Conservation (phyloP, 2,888 invertebrate species). For the Amphipyra tragopoginis region DNA sequence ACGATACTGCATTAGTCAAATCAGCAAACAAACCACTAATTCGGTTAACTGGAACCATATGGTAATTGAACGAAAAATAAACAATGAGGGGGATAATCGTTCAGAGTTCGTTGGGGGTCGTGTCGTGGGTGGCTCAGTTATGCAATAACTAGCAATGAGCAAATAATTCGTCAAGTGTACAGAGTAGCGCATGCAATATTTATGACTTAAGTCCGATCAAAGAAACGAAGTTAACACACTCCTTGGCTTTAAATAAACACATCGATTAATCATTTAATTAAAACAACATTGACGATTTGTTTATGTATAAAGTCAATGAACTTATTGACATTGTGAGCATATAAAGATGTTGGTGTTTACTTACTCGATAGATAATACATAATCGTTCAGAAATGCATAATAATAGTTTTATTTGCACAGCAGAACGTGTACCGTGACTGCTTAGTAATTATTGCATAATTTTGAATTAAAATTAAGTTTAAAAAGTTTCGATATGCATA, state of each 20-base stretch:
- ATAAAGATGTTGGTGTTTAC: slow-evolving; percentile 51
- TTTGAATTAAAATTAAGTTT: slow-evolving; percentile 17
- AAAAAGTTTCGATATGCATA: slow-evolving; percentile 53
- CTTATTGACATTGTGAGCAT: slow-evolving; percentile 57
- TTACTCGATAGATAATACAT: slow-evolving; percentile 49
- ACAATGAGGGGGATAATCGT: slow-evolving; percentile 79
- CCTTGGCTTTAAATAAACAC: slow-evolving; percentile 34
- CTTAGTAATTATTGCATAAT: slow-evolving; percentile 28
- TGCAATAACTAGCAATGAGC: slow-evolving; percentile 83
- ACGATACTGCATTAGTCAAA: slow-evolving; percentile 64
- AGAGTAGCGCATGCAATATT: slow-evolving; percentile 31
- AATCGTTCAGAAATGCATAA: slow-evolving; percentile 48
- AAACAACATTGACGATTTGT: slow-evolving; percentile 50
- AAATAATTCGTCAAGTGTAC: slow-evolving; percentile 68
- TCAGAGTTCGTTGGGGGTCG: slow-evolving; percentile 77
- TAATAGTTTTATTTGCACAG: slow-evolving; percentile 52
- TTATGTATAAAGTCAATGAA: slow-evolving; percentile 55
- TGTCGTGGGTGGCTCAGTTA: slow-evolving; percentile 86
- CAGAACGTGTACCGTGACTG: slow-evolving; percentile 27
- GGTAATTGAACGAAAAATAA: slow-evolving; percentile 86
- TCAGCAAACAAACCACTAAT: slow-evolving; percentile 72
- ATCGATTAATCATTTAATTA: slow-evolving; percentile 42
- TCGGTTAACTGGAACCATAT: slow-evolving; percentile 73
- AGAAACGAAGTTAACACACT: slow-evolving; percentile 4
- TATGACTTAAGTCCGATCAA: slow-evolving; percentile 21